phyloP scores from a whole-genome alignment of 2,797 vertebrate genomes.

The Cirrhinus mrigala region DNA sequence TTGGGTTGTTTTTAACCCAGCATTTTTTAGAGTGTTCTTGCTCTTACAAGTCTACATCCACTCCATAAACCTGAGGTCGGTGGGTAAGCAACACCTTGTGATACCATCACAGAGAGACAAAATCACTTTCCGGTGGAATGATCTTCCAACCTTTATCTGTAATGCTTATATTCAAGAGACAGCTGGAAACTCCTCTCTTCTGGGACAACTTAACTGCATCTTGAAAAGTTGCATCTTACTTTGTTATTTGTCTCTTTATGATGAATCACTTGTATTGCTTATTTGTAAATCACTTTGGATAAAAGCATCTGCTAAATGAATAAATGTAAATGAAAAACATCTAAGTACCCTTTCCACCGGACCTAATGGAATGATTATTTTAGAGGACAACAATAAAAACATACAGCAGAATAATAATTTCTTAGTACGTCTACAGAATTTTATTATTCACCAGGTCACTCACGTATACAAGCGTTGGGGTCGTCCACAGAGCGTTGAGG shows the following conservation, averaged over 20 bases:
- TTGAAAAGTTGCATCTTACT: neutral
- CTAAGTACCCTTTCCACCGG: neutral
- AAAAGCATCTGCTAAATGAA: neutral
- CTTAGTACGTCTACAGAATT: neutral
- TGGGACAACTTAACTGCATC: neutral
- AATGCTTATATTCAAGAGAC: neutral
- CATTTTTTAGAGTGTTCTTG: neutral
- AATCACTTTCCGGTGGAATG: neutral
- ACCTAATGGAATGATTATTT: neutral
- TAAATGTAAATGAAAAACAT: neutral
- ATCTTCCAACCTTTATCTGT: neutral
- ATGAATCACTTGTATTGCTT: neutral
- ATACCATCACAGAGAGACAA: neutral
- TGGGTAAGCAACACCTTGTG: neutral
- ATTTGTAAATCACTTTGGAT: neutral
- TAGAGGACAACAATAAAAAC: neutral
- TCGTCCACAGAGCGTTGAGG: constrained; percentile 75
- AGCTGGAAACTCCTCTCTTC: neutral
- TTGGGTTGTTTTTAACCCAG: too few species aligned
- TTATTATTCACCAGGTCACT: constrained; percentile 57
- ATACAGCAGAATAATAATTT: neutral
- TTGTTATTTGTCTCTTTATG: neutral
- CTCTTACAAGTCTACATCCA: neutral
- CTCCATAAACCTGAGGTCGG: neutral
- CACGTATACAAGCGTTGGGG: constrained; percentile 81